Conservation (phyloP, 2,888 invertebrate species). For the Limnephilus rhombicus region DNA sequence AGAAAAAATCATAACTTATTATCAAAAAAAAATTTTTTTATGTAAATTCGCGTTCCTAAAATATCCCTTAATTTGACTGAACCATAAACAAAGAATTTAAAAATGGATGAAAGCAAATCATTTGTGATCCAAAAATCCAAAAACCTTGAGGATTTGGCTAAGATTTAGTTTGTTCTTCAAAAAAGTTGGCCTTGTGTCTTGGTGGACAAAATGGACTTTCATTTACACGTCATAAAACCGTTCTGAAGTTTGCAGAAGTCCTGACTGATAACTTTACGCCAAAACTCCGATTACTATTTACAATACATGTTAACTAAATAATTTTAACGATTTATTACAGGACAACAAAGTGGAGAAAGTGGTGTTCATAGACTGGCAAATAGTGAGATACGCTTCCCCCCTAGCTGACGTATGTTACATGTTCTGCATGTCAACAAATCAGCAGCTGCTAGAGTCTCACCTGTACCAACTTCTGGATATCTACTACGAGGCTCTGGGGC, state of each 20-base stretch:
- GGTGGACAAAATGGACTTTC: background rate
- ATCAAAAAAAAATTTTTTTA: too few species aligned
- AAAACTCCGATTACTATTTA: background rate
- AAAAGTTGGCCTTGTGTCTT: background rate
- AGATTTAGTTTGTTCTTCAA: background rate
- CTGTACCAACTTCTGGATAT: constrained; percentile 51
- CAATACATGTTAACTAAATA: background rate
- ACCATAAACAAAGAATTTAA: background rate
- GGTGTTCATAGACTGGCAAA: constrained; percentile 62
- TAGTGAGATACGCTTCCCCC: constrained; percentile 57
- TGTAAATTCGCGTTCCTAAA: too few species aligned
- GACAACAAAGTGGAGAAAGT: constrained; percentile 49
- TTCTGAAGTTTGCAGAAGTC: too few species aligned
- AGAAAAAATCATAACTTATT: too few species aligned
- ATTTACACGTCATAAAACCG: background rate
- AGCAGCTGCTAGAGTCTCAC: constrained; percentile 46
- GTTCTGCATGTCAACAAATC: constrained; percentile 58
- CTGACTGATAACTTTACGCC: too few species aligned
- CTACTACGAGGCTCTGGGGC: constrained; percentile 52
- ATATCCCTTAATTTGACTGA: too few species aligned
- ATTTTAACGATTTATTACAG: constrained; percentile 44
- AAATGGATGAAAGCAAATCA: background rate
- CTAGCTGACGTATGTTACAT: constrained; percentile 62
- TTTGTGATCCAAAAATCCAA: background rate
- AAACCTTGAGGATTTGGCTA: background rate